Evolutionary conservation across 2,797 vertebrate genomes (phyloP).

Genomic region (Characodon lateralis): DNA sequence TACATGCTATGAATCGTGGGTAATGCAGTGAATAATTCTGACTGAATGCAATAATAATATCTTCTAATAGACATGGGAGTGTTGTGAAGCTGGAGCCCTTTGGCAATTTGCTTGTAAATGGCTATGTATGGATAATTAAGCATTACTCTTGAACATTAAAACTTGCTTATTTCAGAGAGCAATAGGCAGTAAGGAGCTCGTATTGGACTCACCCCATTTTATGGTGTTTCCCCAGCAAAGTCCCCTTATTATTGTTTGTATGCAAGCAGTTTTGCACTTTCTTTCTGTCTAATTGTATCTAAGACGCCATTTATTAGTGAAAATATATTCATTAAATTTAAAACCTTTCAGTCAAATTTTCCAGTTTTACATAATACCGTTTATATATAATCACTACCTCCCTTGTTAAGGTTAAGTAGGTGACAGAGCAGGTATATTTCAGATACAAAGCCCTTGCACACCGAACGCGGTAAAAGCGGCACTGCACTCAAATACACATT

Average conservation of each 20-base stretch:
- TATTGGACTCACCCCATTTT: conserved; percentile 69
- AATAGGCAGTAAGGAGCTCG: conserved; percentile 72
- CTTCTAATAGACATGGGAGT: conserved; percentile 89
- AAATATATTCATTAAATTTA: neutral
- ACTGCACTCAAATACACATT: too few relatives aligned
- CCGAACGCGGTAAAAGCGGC: too few relatives aligned
- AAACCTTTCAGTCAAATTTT: neutral
- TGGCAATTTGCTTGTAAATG: conserved; percentile 93
- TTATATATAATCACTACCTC: too few relatives aligned
- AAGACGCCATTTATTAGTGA: conserved; percentile 19
- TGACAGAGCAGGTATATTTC: too few relatives aligned
- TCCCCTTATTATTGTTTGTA: conserved; percentile 64
- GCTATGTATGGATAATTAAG: conserved; percentile 89
- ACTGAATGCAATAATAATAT: conserved; percentile 92
- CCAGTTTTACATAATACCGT: too few relatives aligned
- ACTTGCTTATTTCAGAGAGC: conserved; percentile 83
- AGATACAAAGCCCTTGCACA: too few relatives aligned
- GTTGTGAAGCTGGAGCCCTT: conserved; percentile 85
- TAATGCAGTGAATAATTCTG: conserved; percentile 98
- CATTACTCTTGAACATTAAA: conserved; percentile 88
- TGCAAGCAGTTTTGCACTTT: conserved; percentile 54
- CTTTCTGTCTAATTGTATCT: conserved; percentile 44
- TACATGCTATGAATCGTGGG: conserved; percentile 96
- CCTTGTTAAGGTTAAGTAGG: too few relatives aligned
- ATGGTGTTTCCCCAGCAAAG: conserved; percentile 57